Evolutionary conservation across 2,888 invertebrate species (phyloP).

Genomic region (Portevinia maculata): DNA sequence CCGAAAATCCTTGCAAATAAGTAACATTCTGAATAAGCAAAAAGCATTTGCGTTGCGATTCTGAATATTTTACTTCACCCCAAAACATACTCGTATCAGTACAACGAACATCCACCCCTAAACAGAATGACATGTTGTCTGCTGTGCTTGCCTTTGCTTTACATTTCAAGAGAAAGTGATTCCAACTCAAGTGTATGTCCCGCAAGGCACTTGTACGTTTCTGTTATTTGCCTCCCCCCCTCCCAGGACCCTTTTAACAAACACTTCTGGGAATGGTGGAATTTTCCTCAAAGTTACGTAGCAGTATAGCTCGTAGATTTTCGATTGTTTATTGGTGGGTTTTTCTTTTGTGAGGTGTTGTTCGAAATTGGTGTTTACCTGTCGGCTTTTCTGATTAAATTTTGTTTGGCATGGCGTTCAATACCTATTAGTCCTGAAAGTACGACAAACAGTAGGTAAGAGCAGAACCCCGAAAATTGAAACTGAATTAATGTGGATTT

Average conservation of each 20-base stretch:
- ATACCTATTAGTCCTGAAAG: slow-evolving; percentile 47
- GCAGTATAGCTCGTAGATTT: slow-evolving; percentile 8
- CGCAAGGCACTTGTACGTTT: not conserved
- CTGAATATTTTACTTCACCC: not conserved
- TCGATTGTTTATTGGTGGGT: slow-evolving; percentile 3
- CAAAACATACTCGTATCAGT: slow-evolving; percentile 4
- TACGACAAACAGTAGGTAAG: slow-evolving; percentile 30
- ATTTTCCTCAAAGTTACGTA: not conserved
- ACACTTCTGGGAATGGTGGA: not conserved
- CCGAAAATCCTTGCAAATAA: slow-evolving; percentile 18
- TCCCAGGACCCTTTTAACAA: not conserved
- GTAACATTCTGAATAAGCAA: slow-evolving; percentile 24
- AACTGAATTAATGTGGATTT: slow-evolving; percentile 38
- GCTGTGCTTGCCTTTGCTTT: slow-evolving; percentile 23
- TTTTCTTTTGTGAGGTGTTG: slow-evolving; percentile 28
- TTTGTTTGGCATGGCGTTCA: slow-evolving; percentile 40
- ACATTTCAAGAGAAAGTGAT: slow-evolving; percentile 37
- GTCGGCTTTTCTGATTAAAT: slow-evolving; percentile 55
- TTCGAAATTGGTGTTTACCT: slow-evolving; percentile 51
- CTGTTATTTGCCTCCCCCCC: not conserved
- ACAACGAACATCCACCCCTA: not conserved
- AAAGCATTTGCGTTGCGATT: not conserved
- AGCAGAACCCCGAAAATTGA: not conserved
- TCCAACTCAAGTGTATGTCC: slow-evolving; percentile 3
- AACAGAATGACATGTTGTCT: slow-evolving; percentile 13